These are phyloP conservation scores for Phrynocephalus vlangalii DNA, from an alignment of 2,797 vertebrate genomes.

Conservation along the genomic window DNA sequence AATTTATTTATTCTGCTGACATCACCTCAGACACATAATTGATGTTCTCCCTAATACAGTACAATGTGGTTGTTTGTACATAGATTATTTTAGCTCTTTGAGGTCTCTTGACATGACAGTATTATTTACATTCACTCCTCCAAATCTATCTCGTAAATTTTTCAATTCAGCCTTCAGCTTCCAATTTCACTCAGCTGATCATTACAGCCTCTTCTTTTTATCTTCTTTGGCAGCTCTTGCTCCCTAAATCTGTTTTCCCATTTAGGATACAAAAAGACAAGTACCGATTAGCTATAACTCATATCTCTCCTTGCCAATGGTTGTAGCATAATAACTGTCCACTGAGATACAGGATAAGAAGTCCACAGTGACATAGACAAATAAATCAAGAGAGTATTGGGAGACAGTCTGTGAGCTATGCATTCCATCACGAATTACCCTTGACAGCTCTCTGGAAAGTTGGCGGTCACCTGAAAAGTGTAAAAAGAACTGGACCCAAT, in stretches of 20 bases:
- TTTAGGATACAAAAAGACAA: constrained; percentile 65
- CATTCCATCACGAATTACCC: constrained; percentile 48
- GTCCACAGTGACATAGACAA: constrained; percentile 48
- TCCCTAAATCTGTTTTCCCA: constrained; percentile 56
- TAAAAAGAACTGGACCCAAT: neutral
- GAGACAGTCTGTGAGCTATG: constrained; percentile 52
- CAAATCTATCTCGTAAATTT: neutral
- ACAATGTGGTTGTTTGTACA: constrained; percentile 46
- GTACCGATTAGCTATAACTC: constrained; percentile 67
- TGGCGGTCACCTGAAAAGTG: constrained; percentile 39
- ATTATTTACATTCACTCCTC: constrained; percentile 57
- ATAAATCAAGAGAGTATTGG: constrained; percentile 68
- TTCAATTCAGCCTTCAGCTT: constrained; percentile 22
- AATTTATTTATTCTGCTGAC: neutral
- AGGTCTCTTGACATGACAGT: constrained; percentile 9
- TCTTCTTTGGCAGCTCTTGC: constrained; percentile 19
- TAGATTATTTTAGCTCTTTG: constrained; percentile 54
- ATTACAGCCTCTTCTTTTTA: constrained; percentile 24
- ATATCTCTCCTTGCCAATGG: constrained; percentile 57
- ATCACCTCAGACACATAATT: constrained; percentile 27
- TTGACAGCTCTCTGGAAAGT: constrained; percentile 62
- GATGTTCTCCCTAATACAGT: constrained; percentile 40
- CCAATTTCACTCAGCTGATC: constrained; percentile 40
- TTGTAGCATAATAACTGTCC: constrained; percentile 36
- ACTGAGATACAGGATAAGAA: constrained; percentile 60